phyloP scores from a whole-genome alignment of 2,888 invertebrate genomes.

The Tetramorium bicarinatum region DNA sequence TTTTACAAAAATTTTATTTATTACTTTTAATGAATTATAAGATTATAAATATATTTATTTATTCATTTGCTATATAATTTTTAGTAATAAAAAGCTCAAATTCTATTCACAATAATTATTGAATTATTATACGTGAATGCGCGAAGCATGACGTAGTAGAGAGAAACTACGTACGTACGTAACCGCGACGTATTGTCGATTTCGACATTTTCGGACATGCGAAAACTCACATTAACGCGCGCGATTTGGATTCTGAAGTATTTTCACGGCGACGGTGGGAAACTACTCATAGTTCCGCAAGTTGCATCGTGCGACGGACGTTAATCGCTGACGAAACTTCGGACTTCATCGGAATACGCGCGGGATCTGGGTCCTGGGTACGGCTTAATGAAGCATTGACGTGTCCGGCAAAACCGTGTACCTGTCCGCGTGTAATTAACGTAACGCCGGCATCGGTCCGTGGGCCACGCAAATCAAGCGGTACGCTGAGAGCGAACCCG shows the following conservation, averaged over 20 bases:
- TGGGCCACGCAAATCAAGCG: slow-evolving; percentile 71
- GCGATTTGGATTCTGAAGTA: slow-evolving; percentile 14
- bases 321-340: slow-evolving; percentile 62
- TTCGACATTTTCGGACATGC: slow-evolving; percentile 6
- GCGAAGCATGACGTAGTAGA: not conserved
- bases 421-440: slow-evolving; percentile 78
- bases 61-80: not conserved
- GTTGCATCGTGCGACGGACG: slow-evolving; percentile 35
- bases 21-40: not conserved
- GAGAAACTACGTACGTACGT: not conserved
- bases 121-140: not conserved
- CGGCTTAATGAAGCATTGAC: slow-evolving; percentile 75
- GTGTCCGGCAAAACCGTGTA: slow-evolving; percentile 68
- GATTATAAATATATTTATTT: not conserved
- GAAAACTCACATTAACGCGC: slow-evolving; percentile 25
- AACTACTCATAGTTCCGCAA: slow-evolving; percentile 50
- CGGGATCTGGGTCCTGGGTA: slow-evolving; percentile 23
- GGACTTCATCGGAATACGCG: slow-evolving; percentile 53
- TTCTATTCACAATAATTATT: not conserved
- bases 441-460: slow-evolving; percentile 70
- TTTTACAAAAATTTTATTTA: not conserved
- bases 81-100: not conserved
- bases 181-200: slow-evolving; percentile 1
- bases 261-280: slow-evolving; percentile 19
- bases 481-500: slow-evolving; percentile 47